Conservation (phyloP, 1,140 invertebrate species). For the Piezodorus guildinii region DNA sequence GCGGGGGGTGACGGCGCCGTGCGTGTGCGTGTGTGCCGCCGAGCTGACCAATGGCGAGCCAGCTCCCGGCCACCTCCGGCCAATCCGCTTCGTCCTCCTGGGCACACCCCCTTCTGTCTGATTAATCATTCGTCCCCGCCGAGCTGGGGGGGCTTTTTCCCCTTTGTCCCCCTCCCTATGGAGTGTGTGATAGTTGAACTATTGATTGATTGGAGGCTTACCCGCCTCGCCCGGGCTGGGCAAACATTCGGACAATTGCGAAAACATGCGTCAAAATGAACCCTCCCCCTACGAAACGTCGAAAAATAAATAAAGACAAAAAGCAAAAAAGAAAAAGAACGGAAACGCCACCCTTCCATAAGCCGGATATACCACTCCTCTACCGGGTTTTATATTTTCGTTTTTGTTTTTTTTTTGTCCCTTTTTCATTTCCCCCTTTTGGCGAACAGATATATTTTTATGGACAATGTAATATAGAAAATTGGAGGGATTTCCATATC, state of each 20-base stretch:
- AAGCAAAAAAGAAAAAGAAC: background rate
- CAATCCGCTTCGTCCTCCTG: background rate
- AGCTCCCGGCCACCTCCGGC: background rate
- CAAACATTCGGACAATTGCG: constrained; percentile 17
- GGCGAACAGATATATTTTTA: background rate
- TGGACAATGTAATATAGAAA: background rate
- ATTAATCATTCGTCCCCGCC: constrained; percentile 4
- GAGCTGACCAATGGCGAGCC: constrained; percentile 20
- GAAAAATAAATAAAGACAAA: too few species aligned
- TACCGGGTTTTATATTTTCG: too few species aligned
- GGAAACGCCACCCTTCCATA: background rate
- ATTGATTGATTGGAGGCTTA: constrained; percentile 20
- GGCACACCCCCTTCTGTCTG: background rate
- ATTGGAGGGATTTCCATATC: too few species aligned
- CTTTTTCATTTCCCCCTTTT: background rate
- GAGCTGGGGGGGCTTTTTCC: background rate
- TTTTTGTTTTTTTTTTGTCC: too few species aligned
- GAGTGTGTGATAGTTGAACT: constrained; percentile 19
- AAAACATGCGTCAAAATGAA: constrained; percentile 14
- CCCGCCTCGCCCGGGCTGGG: background rate
- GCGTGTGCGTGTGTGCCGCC: constrained; percentile 1
- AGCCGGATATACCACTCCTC: too few species aligned
- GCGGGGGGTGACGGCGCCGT: background rate
- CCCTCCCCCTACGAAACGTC: background rate
- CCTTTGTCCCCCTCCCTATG: constrained; percentile 1